phyloP scores from a whole-genome alignment of 2,797 vertebrate genomes.

The Argya squamiceps region DNA sequence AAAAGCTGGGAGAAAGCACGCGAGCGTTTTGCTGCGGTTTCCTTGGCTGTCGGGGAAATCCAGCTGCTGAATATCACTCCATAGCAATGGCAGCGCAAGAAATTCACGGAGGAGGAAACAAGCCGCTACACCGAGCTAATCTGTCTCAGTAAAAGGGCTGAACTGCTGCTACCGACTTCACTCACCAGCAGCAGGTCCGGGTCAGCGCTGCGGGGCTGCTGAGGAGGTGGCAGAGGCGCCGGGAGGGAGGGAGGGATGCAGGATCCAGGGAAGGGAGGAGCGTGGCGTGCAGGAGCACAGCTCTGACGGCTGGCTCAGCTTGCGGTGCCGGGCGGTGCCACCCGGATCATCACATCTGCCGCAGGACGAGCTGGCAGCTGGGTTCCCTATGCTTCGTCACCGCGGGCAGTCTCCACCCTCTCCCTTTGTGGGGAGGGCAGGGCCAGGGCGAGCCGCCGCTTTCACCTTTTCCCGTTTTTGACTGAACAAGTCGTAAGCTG shows the following conservation, averaged over 20 bases:
- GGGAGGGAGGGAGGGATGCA: not conserved
- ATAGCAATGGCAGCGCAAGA: not conserved
- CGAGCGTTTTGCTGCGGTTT: fast-evolving
- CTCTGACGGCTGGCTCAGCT: fast-evolving
- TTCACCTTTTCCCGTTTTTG: not conserved
- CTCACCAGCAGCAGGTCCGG: constrained; percentile 4
- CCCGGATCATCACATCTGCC: fast-evolving
- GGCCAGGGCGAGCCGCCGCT: not conserved
- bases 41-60: not conserved
- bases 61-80: not conserved
- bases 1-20: not conserved
- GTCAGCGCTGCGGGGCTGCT: not conserved
- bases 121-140: fast-evolving
- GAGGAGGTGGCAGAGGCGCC: fast-evolving
- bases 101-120: fast-evolving
- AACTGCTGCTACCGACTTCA: not conserved
- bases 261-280: not conserved
- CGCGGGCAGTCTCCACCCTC: not conserved
- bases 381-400: fast-evolving
- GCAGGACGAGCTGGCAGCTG: not conserved
- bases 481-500: not conserved
- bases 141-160: not conserved
- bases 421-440: not conserved
- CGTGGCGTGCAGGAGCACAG: fast-evolving
- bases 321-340: not conserved